Evolutionary conservation across 2,888 invertebrate genomes (phyloP).

Genomic region (Drosophila fulvimacula): DNA sequence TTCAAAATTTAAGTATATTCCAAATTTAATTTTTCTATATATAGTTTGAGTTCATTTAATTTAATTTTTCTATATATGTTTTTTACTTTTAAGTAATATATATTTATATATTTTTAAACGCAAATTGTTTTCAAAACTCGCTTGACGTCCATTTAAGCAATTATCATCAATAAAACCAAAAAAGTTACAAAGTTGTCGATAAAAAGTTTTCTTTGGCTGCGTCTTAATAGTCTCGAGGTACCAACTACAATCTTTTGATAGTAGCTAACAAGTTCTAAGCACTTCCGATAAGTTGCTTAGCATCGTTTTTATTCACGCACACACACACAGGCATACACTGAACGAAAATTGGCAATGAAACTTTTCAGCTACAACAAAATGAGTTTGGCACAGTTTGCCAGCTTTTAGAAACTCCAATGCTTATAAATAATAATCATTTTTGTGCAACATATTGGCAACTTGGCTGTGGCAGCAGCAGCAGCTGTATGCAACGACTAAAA

Average conservation of each 20-base stretch:
- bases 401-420: conserved; percentile 40
- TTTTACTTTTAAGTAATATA: too few species aligned
- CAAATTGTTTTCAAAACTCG: neutral
- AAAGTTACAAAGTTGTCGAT: conserved; percentile 41
- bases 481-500: conserved; percentile 54
- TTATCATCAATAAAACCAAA: conserved; percentile 14
- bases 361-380: conserved; percentile 71
- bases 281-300: conserved; percentile 61
- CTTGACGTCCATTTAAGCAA: neutral
- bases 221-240: conserved; percentile 25
- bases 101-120: too few species aligned
- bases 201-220: conserved; percentile 9
- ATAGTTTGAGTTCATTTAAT: too few species aligned
- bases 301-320: conserved; percentile 20
- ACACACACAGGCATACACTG: neutral
- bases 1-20: too few species aligned
- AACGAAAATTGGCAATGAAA: conserved; percentile 73
- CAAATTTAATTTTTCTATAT: too few species aligned
- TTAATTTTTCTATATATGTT: too few species aligned
- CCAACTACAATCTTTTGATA: conserved; percentile 50
- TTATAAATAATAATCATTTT: conserved; percentile 72
- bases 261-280: conserved; percentile 65
- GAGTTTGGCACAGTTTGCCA: conserved; percentile 72
- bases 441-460: conserved; percentile 76
- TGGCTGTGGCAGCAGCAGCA: conserved; percentile 34